phyloP scores from a whole-genome alignment of 2,888 invertebrate genomes.

The Ochropleura leucogaster region DNA sequence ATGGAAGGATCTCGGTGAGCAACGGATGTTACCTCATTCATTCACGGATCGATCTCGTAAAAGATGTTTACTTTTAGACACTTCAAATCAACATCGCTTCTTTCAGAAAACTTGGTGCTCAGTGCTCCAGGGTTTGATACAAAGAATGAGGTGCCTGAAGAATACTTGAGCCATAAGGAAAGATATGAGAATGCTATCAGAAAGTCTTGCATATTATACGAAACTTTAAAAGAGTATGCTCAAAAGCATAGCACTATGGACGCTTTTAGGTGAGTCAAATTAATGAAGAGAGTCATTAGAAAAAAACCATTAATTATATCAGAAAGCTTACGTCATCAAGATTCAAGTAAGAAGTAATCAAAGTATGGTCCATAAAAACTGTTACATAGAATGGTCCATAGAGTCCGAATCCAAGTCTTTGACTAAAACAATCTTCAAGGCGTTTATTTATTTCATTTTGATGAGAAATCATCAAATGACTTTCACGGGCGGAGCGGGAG shows the following conservation, averaged over 20 bases:
- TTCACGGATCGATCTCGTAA: not conserved
- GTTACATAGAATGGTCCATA: not conserved
- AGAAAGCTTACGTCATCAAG: not conserved
- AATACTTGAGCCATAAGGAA: constrained; percentile 95
- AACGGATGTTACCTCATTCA: not conserved
- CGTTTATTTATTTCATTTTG: too few species aligned
- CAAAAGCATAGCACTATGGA: constrained; percentile 65
- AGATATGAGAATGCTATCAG: constrained; percentile 94
- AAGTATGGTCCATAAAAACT: not conserved
- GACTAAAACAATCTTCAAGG: not conserved
- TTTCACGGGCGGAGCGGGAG: too few species aligned
- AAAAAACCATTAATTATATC: not conserved
- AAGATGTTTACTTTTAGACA: not conserved
- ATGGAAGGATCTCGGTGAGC: not conserved
- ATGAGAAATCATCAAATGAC: too few species aligned
- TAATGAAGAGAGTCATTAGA: not conserved
- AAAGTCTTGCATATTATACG: constrained; percentile 92
- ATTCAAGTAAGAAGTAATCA: not conserved
- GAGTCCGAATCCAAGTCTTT: not conserved
- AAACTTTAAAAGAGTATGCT: constrained; percentile 77
- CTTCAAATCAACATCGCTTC: not conserved
- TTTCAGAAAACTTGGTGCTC: constrained; percentile 76
- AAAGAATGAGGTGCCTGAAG: constrained; percentile 92
- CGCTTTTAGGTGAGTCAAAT: constrained; percentile 70
- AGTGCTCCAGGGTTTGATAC: constrained; percentile 70